Conservation (phyloP, 2,888 invertebrate genomes). For the Rhyacophila evoluta region DNA sequence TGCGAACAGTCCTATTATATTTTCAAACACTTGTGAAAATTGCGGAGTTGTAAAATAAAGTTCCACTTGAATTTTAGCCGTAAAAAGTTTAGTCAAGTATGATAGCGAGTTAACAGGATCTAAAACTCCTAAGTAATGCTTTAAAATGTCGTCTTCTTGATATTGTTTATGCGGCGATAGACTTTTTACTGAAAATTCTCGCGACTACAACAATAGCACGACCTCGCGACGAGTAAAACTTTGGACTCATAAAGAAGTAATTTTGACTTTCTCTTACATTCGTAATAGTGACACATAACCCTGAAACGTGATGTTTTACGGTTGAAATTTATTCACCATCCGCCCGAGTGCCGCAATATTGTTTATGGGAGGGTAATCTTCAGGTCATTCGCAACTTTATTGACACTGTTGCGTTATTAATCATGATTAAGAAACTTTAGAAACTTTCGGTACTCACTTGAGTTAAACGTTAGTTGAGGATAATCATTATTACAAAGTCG, state of each 20-base stretch:
- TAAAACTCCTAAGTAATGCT: no score
- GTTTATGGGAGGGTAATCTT: neutral
- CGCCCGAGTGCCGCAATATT: neutral
- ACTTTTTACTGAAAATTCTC: neutral
- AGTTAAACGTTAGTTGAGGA: neutral
- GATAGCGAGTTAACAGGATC: no score
- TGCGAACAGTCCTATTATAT: no score
- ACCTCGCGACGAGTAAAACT: no score
- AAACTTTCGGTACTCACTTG: neutral
- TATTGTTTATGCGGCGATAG: neutral
- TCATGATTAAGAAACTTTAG: conserved; percentile 6
- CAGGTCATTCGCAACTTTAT: neutral
- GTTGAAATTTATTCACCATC: neutral
- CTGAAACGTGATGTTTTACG: neutral
- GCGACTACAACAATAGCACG: neutral
- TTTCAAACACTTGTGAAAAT: no score
- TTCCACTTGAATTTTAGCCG: no score
- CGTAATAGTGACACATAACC: neutral
- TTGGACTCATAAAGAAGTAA: neutral
- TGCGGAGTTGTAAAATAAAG: no score
- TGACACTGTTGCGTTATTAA: neutral
- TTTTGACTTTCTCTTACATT: neutral
- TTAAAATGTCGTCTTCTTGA: no score
- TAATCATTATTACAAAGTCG: conserved; percentile 1
- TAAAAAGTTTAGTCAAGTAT: no score